phyloP scores from a whole-genome alignment of 2,888 invertebrate genomes.

The Parasteatoda lunata region DNA sequence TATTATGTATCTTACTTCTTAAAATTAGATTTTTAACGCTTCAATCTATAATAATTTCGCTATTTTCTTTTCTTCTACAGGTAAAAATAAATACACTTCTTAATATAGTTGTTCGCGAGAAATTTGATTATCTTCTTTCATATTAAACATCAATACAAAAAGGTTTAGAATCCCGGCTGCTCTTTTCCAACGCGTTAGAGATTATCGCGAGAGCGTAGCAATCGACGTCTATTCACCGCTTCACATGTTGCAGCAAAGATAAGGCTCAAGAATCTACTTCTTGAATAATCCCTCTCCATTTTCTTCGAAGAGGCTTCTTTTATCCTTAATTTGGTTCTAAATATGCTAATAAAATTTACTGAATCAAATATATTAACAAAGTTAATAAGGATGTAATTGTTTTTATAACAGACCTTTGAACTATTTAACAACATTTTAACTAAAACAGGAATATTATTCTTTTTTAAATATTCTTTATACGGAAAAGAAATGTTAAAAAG shows the following conservation, averaged over 20 bases:
- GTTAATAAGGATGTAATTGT: no score
- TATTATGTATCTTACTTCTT: no score
- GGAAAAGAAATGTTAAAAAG: no score
- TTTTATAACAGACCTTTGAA: no score
- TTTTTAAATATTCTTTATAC: no score
- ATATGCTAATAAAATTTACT: slow-evolving; percentile 1
- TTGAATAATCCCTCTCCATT: slow-evolving; percentile 58
- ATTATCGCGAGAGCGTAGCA: slow-evolving; percentile 40
- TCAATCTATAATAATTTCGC: no score
- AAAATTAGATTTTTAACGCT: no score
- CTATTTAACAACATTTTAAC: no score
- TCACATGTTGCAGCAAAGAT: slow-evolving; percentile 39
- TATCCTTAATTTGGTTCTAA: slow-evolving; percentile 16
- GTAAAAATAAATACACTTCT: no score
- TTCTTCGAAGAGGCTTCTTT: slow-evolving; percentile 12
- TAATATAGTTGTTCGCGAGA: neutral
- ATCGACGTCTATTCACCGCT: slow-evolving; percentile 56
- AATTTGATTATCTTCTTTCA: slow-evolving; percentile 15
- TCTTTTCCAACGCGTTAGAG: slow-evolving; percentile 16
- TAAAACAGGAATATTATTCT: no score
- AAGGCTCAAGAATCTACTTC: slow-evolving; percentile 35
- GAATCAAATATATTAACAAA: no score
- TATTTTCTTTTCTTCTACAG: no score
- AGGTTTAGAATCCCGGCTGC: slow-evolving; percentile 47
- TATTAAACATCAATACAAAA: slow-evolving; percentile 13